These are phyloP conservation scores for Ivindomyrus marchei DNA, from an alignment of 2,113 vertebrate species.

Conservation along the genomic window DNA sequence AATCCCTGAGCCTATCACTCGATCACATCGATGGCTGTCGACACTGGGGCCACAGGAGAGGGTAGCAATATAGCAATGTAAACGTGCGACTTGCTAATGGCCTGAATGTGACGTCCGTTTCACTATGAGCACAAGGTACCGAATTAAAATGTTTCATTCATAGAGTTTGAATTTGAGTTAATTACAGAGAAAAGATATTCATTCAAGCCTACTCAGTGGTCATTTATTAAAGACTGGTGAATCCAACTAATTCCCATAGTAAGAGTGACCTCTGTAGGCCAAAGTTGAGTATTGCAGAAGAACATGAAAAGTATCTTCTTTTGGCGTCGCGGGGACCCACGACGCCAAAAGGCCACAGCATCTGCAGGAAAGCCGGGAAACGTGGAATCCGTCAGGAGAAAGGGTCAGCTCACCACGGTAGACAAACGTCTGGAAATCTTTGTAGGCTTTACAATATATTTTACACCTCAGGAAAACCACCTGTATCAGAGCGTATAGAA, in stretches of 20 bases:
- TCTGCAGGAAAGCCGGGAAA: neutral
- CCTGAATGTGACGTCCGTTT: neutral
- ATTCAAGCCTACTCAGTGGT: neutral
- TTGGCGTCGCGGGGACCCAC: neutral
- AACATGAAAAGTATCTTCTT: neutral
- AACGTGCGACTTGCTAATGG: neutral
- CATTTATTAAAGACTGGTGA: neutral
- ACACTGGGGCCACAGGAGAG: neutral
- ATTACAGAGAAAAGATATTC: neutral
- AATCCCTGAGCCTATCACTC: neutral
- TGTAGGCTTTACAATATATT: too few relatives aligned
- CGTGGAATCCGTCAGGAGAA: neutral
- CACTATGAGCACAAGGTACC: neutral
- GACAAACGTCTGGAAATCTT: too few relatives aligned
- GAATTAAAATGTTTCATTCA: neutral
- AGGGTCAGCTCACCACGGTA: neutral
- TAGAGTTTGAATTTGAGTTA: neutral
- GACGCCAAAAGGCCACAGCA: neutral
- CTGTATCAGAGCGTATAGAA: too few relatives aligned
- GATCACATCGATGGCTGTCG: neutral
- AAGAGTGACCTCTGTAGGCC: neutral
- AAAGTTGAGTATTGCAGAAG: neutral
- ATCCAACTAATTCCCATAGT: neutral
- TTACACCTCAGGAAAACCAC: too few relatives aligned
- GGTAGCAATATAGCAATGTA: neutral